Base-by-base conservation (phyloP, 2,113 vertebrate genomes). In the Promerops cafer region DNA sequence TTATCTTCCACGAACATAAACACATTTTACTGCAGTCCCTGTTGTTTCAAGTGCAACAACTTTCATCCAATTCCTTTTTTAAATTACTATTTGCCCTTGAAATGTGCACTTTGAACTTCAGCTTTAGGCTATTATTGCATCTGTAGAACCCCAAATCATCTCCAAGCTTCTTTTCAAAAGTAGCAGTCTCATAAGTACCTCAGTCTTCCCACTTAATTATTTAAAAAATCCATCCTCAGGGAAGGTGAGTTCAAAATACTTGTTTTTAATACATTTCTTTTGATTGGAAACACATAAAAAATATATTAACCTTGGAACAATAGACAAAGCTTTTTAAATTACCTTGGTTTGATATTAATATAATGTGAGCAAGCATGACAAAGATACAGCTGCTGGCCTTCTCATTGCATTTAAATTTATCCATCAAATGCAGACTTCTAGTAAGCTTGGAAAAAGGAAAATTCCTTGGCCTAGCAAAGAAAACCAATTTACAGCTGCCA, bases 361-460 rank as follows among this genome's bases (percentile, higher is more conserved):
- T 35, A 92, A 95, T 76, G 81, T 70, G 89, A 93, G 71, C 56
- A 88, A 95, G 92, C 49, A 81, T 39, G 80, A 84, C 64, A 93
- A 94, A 86, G 94, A 49, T 60, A 84, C 68, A 96, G 93, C 92
- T 97, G 85, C 69, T 94, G 42, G 50, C 64, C 52, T 93, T 93
- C 86, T 95, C 91, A 83, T 3, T 94, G 91, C 77, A 96, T 94
- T 95, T 80, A 54, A 84, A 86, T 71, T 47, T 96, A 96, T 53
- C 77, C 95, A 87, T 94, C 87, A 96, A 92, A 93, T 7, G 16
- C 10, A 84, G 53, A 94, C n/a, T 91, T 89, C 85, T 49, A 56
- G 89, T 77, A 96, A 96, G 81, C 60, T 93, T 94, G 80, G 54
- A 68, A 88, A 96, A 96, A 80, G 79, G 75, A 96, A 89, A 88